Base-by-base conservation (phyloP, 2,888 invertebrate species). In the Tetheella fluctuosa region DNA sequence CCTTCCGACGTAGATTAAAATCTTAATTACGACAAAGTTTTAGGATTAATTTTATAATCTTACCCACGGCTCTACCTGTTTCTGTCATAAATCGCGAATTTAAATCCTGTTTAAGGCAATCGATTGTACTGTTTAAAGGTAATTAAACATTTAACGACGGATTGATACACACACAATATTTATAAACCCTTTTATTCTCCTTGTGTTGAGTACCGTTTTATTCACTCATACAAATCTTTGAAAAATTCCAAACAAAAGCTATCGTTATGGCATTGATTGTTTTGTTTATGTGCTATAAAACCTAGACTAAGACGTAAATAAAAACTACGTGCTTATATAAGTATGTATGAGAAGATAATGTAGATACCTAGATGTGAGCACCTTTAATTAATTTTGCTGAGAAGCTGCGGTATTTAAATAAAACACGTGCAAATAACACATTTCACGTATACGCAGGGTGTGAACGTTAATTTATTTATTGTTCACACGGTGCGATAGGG, bases 11-110 rank as follows among this genome's bases (percentile, higher is more conserved):
- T 69, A 85, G 89, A 91, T 91, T 89, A 86, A 87, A 89, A 90
- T 90, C 88, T 90, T 89, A 90, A 91, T 90, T 86, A 85, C 84
- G 79, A 81, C 77, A 72, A 87, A 90, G 80, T 89, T 90, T 79
- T 73, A 68, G 83, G 80, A 86, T 89, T 86, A 83, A 88, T 86
- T 85, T 85, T 82, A 83, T 86, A 86, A 89, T 85, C 83, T 85
- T 76, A 76, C 73, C 76, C 77, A 77, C 73, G 74, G 69, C 71
- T 70, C 65, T 73, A 76, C 74, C 73, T 82, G 74, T 70, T 76
- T 76, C 66, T 69, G 64, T 70, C 71, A 71, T 73, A 67, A 80
- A 78, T 78, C 64, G 68, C 68, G 68, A 77, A 77, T 76, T 77
- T 57, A 63, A 64, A 73, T 76, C 61, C 62, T 62, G 67, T 75